A percentile compares a stretch with the other conserved stretches of the same genome.
Evolutionary conservation across 2,888 invertebrate species (phyloP).

Genomic region (Myathropa florea): DNA sequence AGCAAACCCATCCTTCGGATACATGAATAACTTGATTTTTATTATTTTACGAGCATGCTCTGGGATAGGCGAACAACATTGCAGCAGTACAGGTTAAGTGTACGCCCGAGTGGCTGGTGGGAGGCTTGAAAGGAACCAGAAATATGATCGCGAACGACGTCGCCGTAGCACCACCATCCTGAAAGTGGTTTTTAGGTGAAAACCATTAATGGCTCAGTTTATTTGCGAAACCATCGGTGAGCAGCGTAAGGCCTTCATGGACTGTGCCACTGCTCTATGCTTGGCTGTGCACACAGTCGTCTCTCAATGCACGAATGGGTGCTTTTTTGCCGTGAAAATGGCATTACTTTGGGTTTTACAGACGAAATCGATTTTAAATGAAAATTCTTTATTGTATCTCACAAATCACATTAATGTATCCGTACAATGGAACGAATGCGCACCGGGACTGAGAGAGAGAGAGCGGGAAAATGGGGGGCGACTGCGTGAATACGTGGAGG

Average conservation of each 20-base stretch:
- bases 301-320: background rate
- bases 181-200: slow-evolving; percentile 3
- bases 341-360: background rate
- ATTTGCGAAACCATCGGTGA: background rate
- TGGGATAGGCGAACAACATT: background rate
- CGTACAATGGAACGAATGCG: background rate
- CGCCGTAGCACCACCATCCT: too few relatives aligned
- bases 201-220: slow-evolving; percentile 24
- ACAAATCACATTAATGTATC: slow-evolving; percentile 25
- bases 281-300: background rate
- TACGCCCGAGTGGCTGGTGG: too few relatives aligned
- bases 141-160: background rate
- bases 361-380: slow-evolving; percentile 20
- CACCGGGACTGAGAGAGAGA: too few relatives aligned
- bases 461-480: background rate
- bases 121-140: background rate
- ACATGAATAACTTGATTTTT: slow-evolving; percentile 48
- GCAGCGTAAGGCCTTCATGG: background rate
- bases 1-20: slow-evolving; percentile 13
- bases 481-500: background rate
- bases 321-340: background rate
- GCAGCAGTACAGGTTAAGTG: too few relatives aligned
- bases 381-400: slow-evolving; percentile 23
- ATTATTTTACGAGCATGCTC: slow-evolving; percentile 23
- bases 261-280: background rate